Evolutionary conservation across 2,888 invertebrate genomes (phyloP).

Genomic region (Tachina grossa): DNA sequence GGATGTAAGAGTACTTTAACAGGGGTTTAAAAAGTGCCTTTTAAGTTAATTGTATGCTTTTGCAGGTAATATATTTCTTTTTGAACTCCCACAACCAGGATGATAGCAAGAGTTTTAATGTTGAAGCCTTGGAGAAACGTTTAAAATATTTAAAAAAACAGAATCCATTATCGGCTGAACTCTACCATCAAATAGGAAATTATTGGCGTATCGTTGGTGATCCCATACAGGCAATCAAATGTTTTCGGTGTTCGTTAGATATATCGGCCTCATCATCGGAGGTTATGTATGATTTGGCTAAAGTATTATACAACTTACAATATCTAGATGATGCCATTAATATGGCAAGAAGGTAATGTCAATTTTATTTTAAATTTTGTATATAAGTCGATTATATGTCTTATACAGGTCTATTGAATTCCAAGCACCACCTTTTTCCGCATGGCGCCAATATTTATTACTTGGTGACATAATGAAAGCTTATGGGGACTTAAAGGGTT

Average conservation of each 20-base stretch:
- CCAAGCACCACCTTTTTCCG: constrained; percentile 92
- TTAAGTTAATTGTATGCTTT: not conserved
- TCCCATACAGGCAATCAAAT: constrained; percentile 93
- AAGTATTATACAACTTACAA: constrained; percentile 92
- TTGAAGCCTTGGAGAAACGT: constrained; percentile 88
- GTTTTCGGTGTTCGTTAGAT: constrained; percentile 92
- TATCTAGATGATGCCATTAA: constrained; percentile 95
- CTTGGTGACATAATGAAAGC: constrained; percentile 96
- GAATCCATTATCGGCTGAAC: constrained; percentile 88
- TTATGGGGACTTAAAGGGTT: constrained; percentile 94
- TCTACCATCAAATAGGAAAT: constrained; percentile 95
- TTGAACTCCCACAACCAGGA: constrained; percentile 84
- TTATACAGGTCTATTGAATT: constrained; percentile 87
- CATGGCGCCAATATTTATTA: constrained; percentile 96
- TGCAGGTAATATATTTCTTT: constrained; percentile 88
- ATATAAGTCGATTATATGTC: constrained; percentile 1
- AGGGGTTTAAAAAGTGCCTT: not conserved
- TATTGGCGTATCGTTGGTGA: constrained; percentile 96
- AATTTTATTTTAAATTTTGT: not conserved
- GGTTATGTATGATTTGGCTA: constrained; percentile 91
- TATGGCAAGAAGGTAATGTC: constrained; percentile 87
- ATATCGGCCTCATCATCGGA: constrained; percentile 94
- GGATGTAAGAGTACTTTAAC: constrained; percentile 82
- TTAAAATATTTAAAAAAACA: constrained; percentile 91
- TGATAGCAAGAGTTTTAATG: constrained; percentile 87